A percentile compares a stretch with the other conserved stretches of the same genome.
phyloP scores from a whole-genome alignment of 2,888 invertebrate genomes.

The Melikaiella ostensackeni region DNA sequence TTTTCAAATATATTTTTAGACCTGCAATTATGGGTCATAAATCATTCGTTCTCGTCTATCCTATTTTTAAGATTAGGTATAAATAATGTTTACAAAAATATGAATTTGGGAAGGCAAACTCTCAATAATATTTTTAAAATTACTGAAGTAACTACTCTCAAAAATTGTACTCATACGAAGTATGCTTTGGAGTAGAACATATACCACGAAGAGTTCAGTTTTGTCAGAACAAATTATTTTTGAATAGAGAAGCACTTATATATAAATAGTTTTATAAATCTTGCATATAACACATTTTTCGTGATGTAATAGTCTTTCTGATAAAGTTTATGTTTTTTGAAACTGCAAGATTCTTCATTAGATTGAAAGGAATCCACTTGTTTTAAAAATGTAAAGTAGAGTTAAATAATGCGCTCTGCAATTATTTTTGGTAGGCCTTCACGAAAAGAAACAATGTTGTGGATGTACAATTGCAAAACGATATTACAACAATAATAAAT shows the following conservation, averaged over 20 bases:
- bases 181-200: constrained; percentile 40
- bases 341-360: background rate
- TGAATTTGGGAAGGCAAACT: constrained; percentile 73
- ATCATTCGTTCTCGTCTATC: constrained; percentile 29
- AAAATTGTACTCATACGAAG: constrained; percentile 44
- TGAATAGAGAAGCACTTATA: background rate
- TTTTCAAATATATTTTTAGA: constrained; percentile 16
- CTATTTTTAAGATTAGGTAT: constrained; percentile 63
- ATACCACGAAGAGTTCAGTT: constrained; percentile 43
- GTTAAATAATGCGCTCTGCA: constrained; percentile 34
- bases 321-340: background rate
- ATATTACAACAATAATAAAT: constrained; percentile 65
- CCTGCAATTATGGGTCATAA: background rate
- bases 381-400: background rate
- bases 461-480: constrained; percentile 37
- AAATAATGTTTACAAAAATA: constrained; percentile 76
- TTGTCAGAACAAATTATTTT: constrained; percentile 17
- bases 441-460: constrained; percentile 43
- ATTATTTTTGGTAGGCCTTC: constrained; percentile 35
- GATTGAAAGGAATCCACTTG: background rate
- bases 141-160: constrained; percentile 24
- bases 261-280: background rate
- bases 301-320: background rate
- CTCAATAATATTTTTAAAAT: constrained; percentile 58
- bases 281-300: background rate